Evolutionary conservation across 2,113 vertebrate species (phyloP).

Genomic region (Sakesphorus luctuosus): DNA sequence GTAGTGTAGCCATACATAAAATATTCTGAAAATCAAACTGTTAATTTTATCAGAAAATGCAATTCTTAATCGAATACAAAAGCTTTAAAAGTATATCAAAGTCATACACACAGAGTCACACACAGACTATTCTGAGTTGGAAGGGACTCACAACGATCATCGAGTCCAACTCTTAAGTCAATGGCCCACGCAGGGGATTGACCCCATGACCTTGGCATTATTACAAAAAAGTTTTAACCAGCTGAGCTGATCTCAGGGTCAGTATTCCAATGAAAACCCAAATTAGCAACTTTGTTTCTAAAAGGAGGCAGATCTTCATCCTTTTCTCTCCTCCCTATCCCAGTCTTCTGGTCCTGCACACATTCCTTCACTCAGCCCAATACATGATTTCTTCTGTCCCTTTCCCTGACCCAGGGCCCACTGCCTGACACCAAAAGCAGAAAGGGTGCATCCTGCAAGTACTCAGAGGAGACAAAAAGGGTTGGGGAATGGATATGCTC

Average conservation of each 20-base stretch:
- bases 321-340: not conserved
- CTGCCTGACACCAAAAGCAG: not conserved
- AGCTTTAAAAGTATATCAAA: not conserved
- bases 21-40: not conserved
- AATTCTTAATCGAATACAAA: not conserved
- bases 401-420: not conserved
- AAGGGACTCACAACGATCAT: too few species aligned
- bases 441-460: not conserved
- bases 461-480: not conserved
- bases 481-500: not conserved
- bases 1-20: not conserved
- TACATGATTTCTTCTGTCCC: not conserved
- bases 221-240: too few species aligned
- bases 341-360: not conserved
- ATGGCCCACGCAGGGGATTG: too few species aligned
- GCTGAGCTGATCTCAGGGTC: too few species aligned
- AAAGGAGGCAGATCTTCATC: not conserved
- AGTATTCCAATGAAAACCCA: not conserved
- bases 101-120: too few species aligned
- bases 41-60: not conserved
- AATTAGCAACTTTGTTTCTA: not conserved
- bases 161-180: too few species aligned
- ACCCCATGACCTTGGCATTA: too few species aligned
- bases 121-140: too few species aligned
- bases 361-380: not conserved